Conservation (phyloP, 35 echinoderm and acorn worm species). For the Ptychodera flava region DNA sequence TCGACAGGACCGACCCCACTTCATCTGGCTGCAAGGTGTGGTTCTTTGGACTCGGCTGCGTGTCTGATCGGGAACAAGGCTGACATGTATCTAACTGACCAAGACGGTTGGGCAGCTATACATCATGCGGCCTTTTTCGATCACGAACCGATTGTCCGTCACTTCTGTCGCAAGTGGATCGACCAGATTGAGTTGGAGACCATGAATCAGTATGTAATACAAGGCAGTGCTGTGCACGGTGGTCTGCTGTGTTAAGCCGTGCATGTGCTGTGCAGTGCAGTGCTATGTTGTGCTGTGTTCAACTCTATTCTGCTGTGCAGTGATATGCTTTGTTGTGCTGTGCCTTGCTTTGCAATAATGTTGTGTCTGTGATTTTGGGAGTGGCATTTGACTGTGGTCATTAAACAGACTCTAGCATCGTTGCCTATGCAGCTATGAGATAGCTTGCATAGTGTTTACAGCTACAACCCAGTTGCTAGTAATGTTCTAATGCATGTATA, state of each 20-base stretch:
- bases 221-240: background rate
- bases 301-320: no score
- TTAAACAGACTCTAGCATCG: no score
- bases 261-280: background rate
- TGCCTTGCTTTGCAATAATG: no score
- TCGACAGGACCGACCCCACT: conserved; percentile 73
- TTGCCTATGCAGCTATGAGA: no score
- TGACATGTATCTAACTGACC: conserved; percentile 70
- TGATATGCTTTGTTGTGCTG: no score
- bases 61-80: conserved; percentile 72
- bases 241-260: background rate
- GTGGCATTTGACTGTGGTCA: no score
- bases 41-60: conserved; percentile 74
- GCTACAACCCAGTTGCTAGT: no score
- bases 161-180: conserved; percentile 61
- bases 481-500: no score
- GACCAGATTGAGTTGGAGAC: conserved; percentile 86
- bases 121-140: conserved; percentile 96
- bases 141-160: conserved; percentile 77
- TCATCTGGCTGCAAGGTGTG: conserved; percentile 73
- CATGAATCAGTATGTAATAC: conserved; percentile 69
- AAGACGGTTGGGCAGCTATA: conserved; percentile 80
- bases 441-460: no score
- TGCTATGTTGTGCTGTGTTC: no score
- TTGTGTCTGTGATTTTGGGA: no score